Evolutionary conservation across 2,797 vertebrate species (phyloP), one percentile per base, ranked within the genome.

Genomic region (Myiothlypis coronata): DNA sequence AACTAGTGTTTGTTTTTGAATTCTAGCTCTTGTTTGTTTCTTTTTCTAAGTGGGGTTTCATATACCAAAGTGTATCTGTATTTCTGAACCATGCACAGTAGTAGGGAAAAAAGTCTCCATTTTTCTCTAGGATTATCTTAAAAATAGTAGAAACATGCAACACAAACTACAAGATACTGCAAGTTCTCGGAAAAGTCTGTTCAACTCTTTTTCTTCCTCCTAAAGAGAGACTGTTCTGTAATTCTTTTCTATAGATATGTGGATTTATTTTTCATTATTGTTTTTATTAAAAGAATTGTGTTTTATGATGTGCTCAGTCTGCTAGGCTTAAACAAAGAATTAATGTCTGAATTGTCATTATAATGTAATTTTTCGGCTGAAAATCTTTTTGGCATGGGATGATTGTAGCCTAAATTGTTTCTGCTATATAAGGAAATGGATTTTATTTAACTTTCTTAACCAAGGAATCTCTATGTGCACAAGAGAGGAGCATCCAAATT

Each of bases 341-440:
- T 95, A 83, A 41, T 86, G 67, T 86, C 72, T 93, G 57, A 91
- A 86, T 76, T 93, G 85, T 88, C 63, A 83, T 90, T 72, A 37
- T 76, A 78, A 80, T 81, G 32, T 57, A 93, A 83, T 90, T 95
- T 95, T 96, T 69, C 87, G 83, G 23, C 37, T 93, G 52, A 89
- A 94, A 95, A 72, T 59, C 50, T 17, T 77, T 93, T 61, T 94
- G 65, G 53, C 87, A 79, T 87, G 70, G 53, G 65, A 56, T 76
- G 28, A 52, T 76, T 89, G 63, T 69, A 86, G 80, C 28, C 65
- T 88, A 83, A 93, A 95, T 94, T 12, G 32, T 96, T 94, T 93
- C 77, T 95, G 34, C 94, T 84, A 91, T 93, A 88, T 91, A 95
- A 95, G 95, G 89, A 86, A 75, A 79, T 44, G 8, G 59, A 79